Base-by-base conservation (phyloP, 2,888 invertebrate species). In the Diaperis boleti region DNA sequence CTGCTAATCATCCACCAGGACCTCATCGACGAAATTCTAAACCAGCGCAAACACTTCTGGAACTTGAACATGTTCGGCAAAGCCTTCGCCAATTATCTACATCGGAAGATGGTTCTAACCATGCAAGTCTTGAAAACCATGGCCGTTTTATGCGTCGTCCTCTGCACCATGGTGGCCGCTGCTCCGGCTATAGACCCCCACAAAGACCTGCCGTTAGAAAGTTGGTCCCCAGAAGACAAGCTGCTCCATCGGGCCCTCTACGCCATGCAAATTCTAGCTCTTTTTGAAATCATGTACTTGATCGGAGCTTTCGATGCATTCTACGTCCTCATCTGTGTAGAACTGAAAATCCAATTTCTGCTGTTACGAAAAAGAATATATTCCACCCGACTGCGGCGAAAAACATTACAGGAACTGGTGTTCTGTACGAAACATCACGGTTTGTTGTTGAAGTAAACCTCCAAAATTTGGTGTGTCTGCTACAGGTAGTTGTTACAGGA, bases 231-330 rank as follows among this genome's bases (percentile, higher is more conserved):
- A 1, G 49, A 49, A 3, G 8, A 33, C 20, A 18, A 33, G 11
- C 4, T 10, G 10, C 11, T 31, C n/a, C n/a, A 3, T 20, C 6
- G 1, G 18, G 49, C 11, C 1, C 13, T 49, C 8, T 33, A 14
- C 17, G 10, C 11, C 15, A 18, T 49, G 35, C 18, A 49, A 10
- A 14, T 8, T n/a, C n/a, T 33, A 4, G 17, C 49, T 0, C 10
- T 49, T 5, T 8, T 17, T 35, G 49, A 49, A 20, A 35, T 49
- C 7, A 18, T 49, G 17, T 49, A 49, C 13, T 29, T 49, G 3
- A 13, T 56, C 3, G 56, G 56, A 15, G 45, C 41, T 1, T 11
- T 35, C 29, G 56, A 56, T 17, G 17, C 18, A 5, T 56, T 56
- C 11, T 56, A 31, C 14, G 26, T 56, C 18, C 8, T 56, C 1